These are phyloP conservation scores for Craterocephalus amniculus DNA, from an alignment of 2,797 vertebrate genomes.

Conservation along the genomic window DNA sequence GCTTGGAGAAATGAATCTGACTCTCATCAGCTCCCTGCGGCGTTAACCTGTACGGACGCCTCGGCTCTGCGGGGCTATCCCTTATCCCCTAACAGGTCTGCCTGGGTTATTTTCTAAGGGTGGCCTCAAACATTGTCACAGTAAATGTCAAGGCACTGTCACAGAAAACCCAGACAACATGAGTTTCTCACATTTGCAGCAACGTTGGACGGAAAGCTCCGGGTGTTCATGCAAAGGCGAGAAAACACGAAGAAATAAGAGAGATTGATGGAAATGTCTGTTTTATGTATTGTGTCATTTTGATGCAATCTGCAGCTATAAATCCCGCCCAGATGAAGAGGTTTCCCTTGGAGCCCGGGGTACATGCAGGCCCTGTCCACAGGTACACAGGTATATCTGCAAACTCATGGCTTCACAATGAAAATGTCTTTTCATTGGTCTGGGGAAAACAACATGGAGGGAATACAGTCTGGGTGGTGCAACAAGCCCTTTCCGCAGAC, in stretches of 20 bases:
- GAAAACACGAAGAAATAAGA: background rate
- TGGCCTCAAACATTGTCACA: background rate
- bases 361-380: no score
- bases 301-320: background rate
- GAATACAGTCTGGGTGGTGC: no score
- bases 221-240: background rate
- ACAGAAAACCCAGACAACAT: background rate
- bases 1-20: slow-evolving; percentile 2
- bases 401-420: no score
- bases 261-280: background rate
- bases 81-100: background rate
- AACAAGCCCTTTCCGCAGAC: no score
- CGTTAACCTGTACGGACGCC: background rate
- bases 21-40: background rate
- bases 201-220: background rate
- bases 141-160: background rate
- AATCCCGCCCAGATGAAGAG: background rate
- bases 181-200: background rate
- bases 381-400: no score
- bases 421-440: no score
- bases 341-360: no score
- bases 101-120: background rate
- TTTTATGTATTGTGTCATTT: background rate
- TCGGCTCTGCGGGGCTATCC: background rate
- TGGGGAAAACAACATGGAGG: no score